Base-by-base conservation (phyloP, 2,113 vertebrate genomes). In the Dipodomys merriami region DNA sequence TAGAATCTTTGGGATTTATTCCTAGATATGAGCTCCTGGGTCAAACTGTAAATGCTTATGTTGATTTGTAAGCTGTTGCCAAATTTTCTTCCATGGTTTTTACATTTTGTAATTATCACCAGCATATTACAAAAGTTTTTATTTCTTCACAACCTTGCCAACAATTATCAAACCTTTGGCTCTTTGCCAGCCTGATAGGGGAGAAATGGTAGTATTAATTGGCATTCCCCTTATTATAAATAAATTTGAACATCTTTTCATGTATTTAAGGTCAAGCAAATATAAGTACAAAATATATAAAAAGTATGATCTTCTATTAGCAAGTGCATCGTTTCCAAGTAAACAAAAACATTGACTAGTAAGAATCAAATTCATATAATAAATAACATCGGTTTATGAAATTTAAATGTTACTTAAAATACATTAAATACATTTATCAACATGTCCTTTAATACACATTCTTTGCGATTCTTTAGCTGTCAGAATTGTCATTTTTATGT, bases 171-270 rank as follows among this genome's bases (percentile, higher is more conserved):
- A 93, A 93, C 12, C 53, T 86, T 94, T 91, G 95, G 73, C 69
- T 76, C 82, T 93, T 91, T 95, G 89, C 91, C 96, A 91, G 91
- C 8, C 3, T 87, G 80, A 95, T 88, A 91, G 67, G 22, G 39
- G 60, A 87, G 65, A 95, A 94, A 92, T 95, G 93, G 23, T 92
- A 94, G 95, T 94, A 94, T 95, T 94, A 96, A 95, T 89, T 94
- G 94, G 67, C 39, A 84, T 96, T 94, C 92, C n/a, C 90, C 86
- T 91, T 94, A 62, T 68, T 77, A 53, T 84, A 83, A 94, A 93
- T 83, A 96, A 72, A 91, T 92, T 33, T 95, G 81, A 95, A 88
- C 91, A 94, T 92, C 62, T 90, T 96, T 92, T 93, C n/a, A 82
- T 82, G 87, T 83, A 18, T 92, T 90, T 91, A 91, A 77, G 71